phyloP scores from a whole-genome alignment of 2,113 vertebrate species.

The Benitochromis conjunctus region DNA sequence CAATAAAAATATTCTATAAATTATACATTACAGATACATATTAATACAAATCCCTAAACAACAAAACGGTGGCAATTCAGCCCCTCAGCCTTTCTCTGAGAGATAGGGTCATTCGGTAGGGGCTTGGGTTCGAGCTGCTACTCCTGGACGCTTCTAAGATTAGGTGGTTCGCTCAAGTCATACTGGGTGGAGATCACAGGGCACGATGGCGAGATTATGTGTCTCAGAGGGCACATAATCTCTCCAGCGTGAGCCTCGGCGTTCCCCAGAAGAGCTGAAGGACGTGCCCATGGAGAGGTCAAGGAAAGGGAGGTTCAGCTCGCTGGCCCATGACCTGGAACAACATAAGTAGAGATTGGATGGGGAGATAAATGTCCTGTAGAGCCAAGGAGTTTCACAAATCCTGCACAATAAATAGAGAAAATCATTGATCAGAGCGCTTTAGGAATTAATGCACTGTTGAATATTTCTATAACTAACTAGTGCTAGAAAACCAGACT shows the following conservation, averaged over 20 bases:
- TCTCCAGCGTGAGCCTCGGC: too few relatives aligned
- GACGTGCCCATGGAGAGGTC: not conserved
- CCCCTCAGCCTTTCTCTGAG: not conserved
- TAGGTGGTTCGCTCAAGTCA: not conserved
- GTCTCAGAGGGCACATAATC: not conserved
- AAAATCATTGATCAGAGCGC: not conserved
- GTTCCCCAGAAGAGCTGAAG: not conserved
- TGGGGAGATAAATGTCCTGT: not conserved
- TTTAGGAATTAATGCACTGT: not conserved
- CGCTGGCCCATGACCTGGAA: accelerated
- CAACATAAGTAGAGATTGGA: not conserved
- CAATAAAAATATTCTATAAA: not conserved
- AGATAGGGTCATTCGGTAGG: not conserved
- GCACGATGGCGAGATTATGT: not conserved
- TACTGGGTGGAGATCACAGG: accelerated
- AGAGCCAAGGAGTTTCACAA: accelerated
- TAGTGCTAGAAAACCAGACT: not conserved
- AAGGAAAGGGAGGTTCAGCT: not conserved
- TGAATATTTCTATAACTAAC: not conserved
- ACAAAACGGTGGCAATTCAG: not conserved
- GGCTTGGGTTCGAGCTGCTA: not conserved
- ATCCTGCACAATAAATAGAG: not conserved
- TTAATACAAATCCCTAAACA: not conserved
- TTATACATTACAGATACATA: not conserved
- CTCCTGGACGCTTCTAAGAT: not conserved